Evolutionary conservation across 2,888 invertebrate genomes (phyloP), one percentile per base, ranked within the genome.

Genomic region (Poecilobothrus nobilitatus): DNA sequence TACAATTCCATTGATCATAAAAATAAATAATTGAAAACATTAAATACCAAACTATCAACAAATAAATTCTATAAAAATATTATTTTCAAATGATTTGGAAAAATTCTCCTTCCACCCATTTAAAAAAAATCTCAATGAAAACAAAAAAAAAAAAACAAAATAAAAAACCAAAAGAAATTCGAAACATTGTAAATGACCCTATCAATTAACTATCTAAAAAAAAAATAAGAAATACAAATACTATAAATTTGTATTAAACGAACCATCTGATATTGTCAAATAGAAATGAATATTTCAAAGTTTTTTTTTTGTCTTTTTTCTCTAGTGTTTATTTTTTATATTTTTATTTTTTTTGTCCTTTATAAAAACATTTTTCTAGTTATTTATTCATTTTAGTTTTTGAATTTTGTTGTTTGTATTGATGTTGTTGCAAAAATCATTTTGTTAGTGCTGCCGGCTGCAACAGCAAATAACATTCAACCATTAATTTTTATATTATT

Each of bases 191-290:
- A 53, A 53, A 18, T 53, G 53, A 53, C 18, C 18, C 18, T n/a
- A 53, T 53, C 53, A 18, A 18, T 53, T 53, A 18, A 53, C 9
- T 53, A 53, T 53, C 53, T 15, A 6, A 53, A n/a, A 53, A 53
- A 53, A 12, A 53, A 53, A 9, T 53, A 37, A 37, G 12, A 10
- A 37, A 37, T 10, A 37, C 37, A 37, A 37, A 37, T 10, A 37
- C 8, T 10, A 37, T 37, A 37, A 37, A 37, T 53, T 53, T 18
- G 15, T n/a, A 18, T 53, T 53, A 53, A 53, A n/a, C 18, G n/a
- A 15, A 53, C 53, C 53, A 53, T 53, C 53, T 53, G 53, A 53
- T 53, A 53, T 53, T 53, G 53, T 53, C 53, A 53, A 53, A 15
- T 53, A 53, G n/a, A 53, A 53, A 53, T 53, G 53, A 53, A 53